Conservation (phyloP, 1,140 invertebrate genomes). For the Halotydeus destructor region DNA sequence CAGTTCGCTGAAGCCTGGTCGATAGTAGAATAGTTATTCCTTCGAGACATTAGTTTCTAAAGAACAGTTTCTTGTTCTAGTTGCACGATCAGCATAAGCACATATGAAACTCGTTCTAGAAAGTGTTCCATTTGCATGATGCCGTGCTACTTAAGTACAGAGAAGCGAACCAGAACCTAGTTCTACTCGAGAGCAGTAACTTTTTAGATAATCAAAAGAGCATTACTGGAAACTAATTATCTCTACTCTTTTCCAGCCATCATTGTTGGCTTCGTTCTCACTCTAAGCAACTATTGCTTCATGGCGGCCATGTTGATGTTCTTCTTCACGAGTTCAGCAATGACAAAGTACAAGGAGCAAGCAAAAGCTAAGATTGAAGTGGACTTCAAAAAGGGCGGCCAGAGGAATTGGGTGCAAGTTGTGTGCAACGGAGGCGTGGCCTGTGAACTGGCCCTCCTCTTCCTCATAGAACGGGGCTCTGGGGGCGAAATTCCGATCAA, state of each 20-base stretch:
- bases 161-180: no score
- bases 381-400: constrained; percentile 61
- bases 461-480: constrained; percentile 49
- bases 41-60: not conserved
- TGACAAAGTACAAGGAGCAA: constrained; percentile 45
- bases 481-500: constrained; percentile 54
- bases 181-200: no score
- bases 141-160: no score
- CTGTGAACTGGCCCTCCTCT: constrained; percentile 48
- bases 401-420: constrained; percentile 75
- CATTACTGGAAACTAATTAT: no score
- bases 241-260: constrained; percentile 31
- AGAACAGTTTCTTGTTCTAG: not conserved
- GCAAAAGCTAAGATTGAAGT: constrained; percentile 50
- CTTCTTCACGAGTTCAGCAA: constrained; percentile 47
- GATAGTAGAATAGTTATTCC: not conserved
- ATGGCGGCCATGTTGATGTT: constrained; percentile 47
- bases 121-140: constrained; percentile 1
- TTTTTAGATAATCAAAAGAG: no score
- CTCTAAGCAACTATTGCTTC: constrained; percentile 55
- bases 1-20: no score
- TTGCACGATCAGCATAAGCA: not conserved
- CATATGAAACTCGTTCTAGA: not conserved
- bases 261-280: constrained; percentile 53
- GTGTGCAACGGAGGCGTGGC: constrained; percentile 73